phyloP scores from a whole-genome alignment of 2,888 invertebrate species.

The Melanargia galathea region DNA sequence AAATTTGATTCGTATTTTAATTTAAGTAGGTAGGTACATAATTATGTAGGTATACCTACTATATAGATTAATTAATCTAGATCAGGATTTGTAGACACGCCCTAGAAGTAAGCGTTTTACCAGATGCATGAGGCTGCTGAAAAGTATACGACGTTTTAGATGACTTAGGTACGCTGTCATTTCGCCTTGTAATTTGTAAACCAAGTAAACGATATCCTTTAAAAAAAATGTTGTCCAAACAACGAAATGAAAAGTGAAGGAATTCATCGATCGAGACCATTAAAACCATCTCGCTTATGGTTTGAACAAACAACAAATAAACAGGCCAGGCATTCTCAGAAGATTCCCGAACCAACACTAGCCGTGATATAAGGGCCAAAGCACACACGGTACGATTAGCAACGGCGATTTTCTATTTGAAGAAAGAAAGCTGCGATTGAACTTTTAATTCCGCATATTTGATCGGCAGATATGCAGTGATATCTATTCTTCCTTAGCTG shows the following conservation, averaged over 20 bases:
- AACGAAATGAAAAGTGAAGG: constrained; percentile 72
- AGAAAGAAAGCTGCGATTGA: not conserved
- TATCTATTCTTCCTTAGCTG: too few relatives aligned
- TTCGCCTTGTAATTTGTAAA: not conserved
- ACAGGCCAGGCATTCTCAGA: constrained; percentile 65
- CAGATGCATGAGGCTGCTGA: too few relatives aligned
- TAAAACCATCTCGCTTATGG: constrained; percentile 66
- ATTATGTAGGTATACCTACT: too few relatives aligned
- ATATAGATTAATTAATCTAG: too few relatives aligned
- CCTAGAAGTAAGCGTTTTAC: too few relatives aligned
- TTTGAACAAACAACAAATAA: constrained; percentile 66
- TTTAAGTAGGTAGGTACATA: too few relatives aligned
- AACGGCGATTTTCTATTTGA: not conserved
- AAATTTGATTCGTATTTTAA: too few relatives aligned
- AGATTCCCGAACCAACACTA: constrained; percentile 59
- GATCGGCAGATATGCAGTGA: too few relatives aligned
- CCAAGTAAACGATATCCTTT: constrained; percentile 3
- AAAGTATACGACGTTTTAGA: too few relatives aligned
- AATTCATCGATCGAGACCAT: constrained; percentile 61
- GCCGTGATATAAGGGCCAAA: constrained; percentile 42
- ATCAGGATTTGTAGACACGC: too few relatives aligned
- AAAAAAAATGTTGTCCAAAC: constrained; percentile 19
- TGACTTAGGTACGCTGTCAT: too few relatives aligned
- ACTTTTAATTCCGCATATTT: not conserved
- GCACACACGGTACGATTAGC: not conserved